Conservation (phyloP, 2,113 vertebrate species). For the Camelus dromedarius region DNA sequence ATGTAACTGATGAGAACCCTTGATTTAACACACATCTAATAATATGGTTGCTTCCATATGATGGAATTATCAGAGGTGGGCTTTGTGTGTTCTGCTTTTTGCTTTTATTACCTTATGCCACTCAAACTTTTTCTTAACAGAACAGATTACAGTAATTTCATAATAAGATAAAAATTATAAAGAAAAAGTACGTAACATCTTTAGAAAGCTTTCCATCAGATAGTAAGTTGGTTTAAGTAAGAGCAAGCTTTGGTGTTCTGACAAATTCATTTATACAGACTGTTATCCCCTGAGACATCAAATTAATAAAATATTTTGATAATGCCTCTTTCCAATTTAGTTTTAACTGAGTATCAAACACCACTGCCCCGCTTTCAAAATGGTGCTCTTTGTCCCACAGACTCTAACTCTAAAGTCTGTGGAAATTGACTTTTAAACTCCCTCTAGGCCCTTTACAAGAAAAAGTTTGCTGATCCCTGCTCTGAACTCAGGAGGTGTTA, state of each 20-base stretch:
- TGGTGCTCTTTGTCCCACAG: neutral
- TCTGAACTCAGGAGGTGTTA: neutral
- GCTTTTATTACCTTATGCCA: neutral
- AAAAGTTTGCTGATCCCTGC: neutral
- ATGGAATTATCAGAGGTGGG: neutral
- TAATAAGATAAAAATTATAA: slow-evolving; percentile 26
- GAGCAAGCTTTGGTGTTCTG: slow-evolving; percentile 30
- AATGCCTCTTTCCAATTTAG: slow-evolving; percentile 51
- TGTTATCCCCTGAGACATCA: neutral
- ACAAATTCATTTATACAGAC: slow-evolving; percentile 52
- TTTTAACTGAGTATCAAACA: neutral
- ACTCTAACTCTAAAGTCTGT: slow-evolving; percentile 43
- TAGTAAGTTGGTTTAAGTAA: slow-evolving; percentile 32
- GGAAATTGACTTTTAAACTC: slow-evolving; percentile 54
- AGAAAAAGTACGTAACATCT: neutral
- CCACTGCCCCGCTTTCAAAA: slow-evolving; percentile 51
- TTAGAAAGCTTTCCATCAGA: slow-evolving; percentile 48
- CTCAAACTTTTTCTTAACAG: neutral
- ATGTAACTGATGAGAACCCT: neutral
- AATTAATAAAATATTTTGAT: slow-evolving; percentile 55
- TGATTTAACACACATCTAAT: neutral
- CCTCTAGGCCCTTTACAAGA: slow-evolving; percentile 19
- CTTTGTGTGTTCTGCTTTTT: neutral
- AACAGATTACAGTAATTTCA: neutral
- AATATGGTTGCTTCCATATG: neutral